Evolutionary conservation across 2,888 invertebrate genomes (phyloP).

Genomic region (Orchestes rusci): DNA sequence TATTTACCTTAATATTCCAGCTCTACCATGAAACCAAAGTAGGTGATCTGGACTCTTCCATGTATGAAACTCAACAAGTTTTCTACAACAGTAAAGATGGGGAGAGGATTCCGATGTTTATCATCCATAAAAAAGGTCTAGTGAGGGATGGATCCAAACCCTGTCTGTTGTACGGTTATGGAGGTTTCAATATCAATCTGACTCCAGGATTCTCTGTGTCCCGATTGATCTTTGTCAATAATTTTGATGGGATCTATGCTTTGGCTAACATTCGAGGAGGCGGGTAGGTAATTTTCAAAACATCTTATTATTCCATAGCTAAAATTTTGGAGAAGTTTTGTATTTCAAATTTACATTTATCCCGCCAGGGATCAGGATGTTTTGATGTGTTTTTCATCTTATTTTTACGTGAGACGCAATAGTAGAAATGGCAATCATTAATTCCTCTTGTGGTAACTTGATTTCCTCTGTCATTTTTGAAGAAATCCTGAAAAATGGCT

Average conservation of each 20-base stretch:
- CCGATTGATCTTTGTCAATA: slow-evolving; percentile 80
- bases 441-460: too few species aligned
- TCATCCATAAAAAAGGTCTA: slow-evolving; percentile 71
- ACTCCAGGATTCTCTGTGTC: slow-evolving; percentile 86
- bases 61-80: slow-evolving; percentile 80
- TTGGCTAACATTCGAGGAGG: slow-evolving; percentile 94
- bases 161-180: slow-evolving; percentile 90
- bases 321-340: too few species aligned
- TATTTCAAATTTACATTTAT: too few species aligned
- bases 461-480: too few species aligned
- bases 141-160: slow-evolving; percentile 65
- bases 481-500: too few species aligned
- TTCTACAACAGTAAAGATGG: slow-evolving; percentile 92
- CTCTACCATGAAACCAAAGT: slow-evolving; percentile 79
- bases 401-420: too few species aligned
- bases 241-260: slow-evolving; percentile 82
- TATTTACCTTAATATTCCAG: slow-evolving; percentile 42
- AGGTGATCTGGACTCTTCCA: slow-evolving; percentile 68
- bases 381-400: too few species aligned
- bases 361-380: too few species aligned
- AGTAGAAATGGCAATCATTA: too few species aligned
- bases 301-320: too few species aligned
- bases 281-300: slow-evolving; percentile 59
- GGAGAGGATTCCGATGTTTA: slow-evolving; percentile 93
- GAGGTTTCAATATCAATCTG: slow-evolving; percentile 91